These are phyloP conservation scores for Psylliodes chrysocephalus DNA, from an alignment of 2,888 invertebrate genomes.

Conservation along the genomic window DNA sequence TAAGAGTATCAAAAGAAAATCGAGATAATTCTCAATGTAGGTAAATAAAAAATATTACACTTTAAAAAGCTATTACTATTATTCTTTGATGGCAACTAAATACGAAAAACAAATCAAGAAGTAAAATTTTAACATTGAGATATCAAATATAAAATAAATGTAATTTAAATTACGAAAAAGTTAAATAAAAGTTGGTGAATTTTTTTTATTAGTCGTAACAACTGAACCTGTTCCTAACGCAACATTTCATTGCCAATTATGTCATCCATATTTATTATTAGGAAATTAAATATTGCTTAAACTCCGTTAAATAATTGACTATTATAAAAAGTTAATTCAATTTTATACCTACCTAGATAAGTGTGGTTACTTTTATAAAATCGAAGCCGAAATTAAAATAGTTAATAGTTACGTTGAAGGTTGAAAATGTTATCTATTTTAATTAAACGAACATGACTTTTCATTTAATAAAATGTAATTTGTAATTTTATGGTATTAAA, in stretches of 20 bases:
- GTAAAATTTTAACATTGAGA: no score
- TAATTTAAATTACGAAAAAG: no score
- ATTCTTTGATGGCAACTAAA: no score
- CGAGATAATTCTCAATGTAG: no score
- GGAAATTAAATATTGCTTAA: constrained; percentile 5
- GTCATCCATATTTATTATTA: constrained; percentile 5
- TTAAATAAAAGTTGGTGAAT: no score
- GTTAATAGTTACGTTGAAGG: background rate
- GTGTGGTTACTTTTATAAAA: background rate
- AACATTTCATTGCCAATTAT: constrained; percentile 6
- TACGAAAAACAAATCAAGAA: no score
- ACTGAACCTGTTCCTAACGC: background rate
- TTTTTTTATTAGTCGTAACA: no score
- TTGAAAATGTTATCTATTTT: background rate
- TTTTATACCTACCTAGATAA: background rate
- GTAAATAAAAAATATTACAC: no score
- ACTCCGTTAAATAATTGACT: background rate
- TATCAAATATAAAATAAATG: no score
- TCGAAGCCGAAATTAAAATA: background rate
- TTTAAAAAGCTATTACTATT: no score
- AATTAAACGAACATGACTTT: background rate
- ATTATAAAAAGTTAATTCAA: constrained; percentile 4
- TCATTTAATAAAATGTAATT: background rate
- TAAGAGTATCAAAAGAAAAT: no score
- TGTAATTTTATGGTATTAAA: no score